Evolutionary conservation across 1,140 invertebrate genomes (phyloP).

Genomic region (Elysia chlorotica): DNA sequence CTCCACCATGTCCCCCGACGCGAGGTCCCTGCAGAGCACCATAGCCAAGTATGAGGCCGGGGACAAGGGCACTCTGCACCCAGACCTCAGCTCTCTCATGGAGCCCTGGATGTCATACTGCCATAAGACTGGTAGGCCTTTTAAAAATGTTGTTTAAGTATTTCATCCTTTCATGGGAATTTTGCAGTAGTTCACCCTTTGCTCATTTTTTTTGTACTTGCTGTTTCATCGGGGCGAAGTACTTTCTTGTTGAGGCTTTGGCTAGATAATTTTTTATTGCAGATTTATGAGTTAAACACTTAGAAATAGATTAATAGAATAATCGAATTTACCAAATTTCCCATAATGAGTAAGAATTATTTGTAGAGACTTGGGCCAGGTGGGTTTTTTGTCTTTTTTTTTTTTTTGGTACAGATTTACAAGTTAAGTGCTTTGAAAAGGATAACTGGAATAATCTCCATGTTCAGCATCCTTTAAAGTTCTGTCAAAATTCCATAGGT

Average conservation of each 20-base stretch:
- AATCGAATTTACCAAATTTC: no score
- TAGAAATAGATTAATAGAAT: no score
- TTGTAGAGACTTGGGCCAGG: no score
- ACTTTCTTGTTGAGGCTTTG: neutral
- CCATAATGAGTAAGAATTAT: no score
- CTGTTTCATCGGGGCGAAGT: neutral
- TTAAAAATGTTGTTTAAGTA: neutral
- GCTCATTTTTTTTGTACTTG: neutral
- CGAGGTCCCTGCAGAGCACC: slow-evolving; percentile 7
- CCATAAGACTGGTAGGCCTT: slow-evolving; percentile 33
- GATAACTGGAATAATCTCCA: no score
- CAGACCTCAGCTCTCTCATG: slow-evolving; percentile 33
- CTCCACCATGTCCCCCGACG: neutral
- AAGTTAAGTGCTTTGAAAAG: no score
- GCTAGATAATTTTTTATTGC: neutral
- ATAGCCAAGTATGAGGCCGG: slow-evolving; percentile 41
- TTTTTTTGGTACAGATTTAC: no score
- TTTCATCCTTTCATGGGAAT: neutral
- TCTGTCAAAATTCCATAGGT: no score
- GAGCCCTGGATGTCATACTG: slow-evolving; percentile 40
- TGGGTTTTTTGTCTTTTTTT: no score
- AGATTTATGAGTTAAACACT: no score
- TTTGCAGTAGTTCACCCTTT: neutral
- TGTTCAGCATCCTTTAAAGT: no score
- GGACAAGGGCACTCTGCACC: slow-evolving; percentile 38